Evolutionary conservation across 2,113 vertebrate species (phyloP), one percentile per base, ranked within the genome.

Genomic region (Neotoma lepida): DNA sequence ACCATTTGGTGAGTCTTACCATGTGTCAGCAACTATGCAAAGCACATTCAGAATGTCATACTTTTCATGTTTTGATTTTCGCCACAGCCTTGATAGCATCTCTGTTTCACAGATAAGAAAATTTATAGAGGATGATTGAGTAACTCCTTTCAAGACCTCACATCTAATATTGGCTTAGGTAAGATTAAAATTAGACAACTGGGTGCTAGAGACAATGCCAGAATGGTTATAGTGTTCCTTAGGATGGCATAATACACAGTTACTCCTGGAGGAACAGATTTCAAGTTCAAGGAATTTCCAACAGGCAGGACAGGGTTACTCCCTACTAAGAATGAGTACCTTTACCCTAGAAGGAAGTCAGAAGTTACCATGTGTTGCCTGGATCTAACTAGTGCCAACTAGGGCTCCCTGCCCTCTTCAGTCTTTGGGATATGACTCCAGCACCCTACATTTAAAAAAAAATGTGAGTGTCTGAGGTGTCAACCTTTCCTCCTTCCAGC

Each of bases 1-100:
- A 77, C 24, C 66, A 76, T 95, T 88, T 54, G 9, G 10, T 78
- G 61, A 56, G 13, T 61, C 44, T 86, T n/a, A 26, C 35, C 30
- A 14, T 18, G 12, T 46, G 4, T 70, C 64, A 73, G 82, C 4
- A 2, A 54, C 89, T 90, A 39, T 87, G 35, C 9, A 51, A 77
- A 92, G 74, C 4, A 28, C 39, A 61, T 78, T 51, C 35, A 26
- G n/a, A 61, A 41, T 88, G 26, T 28, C 3, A 54, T 13, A 39
- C 64, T 18, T 51, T 91, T 89, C 80, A 81, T 91, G 77, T 22
- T 91, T 86, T 84, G 78, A 77, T 89, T 28, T 39, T 85, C 73
- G 30, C 35, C 61, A 70, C 44, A 87, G 22, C 17, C 26, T 91
- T 87, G 73, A 22, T 66, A 46, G 30, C 66, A 51, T 70, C 20